These are phyloP conservation scores for Sisor rabdophorus DNA, from an alignment of 2,113 vertebrate genomes.

Conservation along the genomic window DNA sequence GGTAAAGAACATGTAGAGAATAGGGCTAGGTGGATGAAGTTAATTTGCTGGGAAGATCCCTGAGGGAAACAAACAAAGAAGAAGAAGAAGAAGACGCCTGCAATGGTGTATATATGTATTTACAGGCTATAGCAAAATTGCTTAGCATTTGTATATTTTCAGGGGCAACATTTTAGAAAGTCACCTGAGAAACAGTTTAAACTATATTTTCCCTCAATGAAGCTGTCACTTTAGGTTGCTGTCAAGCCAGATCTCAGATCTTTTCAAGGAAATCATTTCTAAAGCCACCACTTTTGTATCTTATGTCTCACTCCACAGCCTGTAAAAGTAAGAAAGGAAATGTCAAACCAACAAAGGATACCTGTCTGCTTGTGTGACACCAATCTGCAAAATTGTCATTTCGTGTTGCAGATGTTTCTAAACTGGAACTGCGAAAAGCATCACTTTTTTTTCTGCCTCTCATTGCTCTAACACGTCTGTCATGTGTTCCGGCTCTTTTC, in stretches of 20 bases:
- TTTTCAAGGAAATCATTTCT: background rate
- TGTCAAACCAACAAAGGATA: slow-evolving; percentile 11
- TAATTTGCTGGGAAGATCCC: too few relatives aligned
- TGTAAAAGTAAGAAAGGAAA: slow-evolving; percentile 29
- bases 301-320: slow-evolving; percentile 8
- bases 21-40: too few relatives aligned
- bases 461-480: slow-evolving; percentile 12
- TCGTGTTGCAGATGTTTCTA: slow-evolving; percentile 46
- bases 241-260: background rate
- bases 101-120: background rate
- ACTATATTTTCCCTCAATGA: background rate
- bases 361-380: slow-evolving; percentile 22
- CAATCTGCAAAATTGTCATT: slow-evolving; percentile 45
- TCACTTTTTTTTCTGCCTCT: slow-evolving; percentile 22
- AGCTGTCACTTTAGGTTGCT: background rate
- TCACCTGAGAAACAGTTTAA: background rate
- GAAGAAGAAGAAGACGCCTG: background rate
- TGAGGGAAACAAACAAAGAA: too few relatives aligned
- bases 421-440: slow-evolving; percentile 40
- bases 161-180: background rate
- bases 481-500: background rate
- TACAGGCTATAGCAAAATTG: background rate
- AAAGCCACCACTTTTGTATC: background rate
- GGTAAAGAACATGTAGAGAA: too few relatives aligned
- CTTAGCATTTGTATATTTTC: too few relatives aligned